These are phyloP conservation scores for Leptinotarsa peninsularis DNA, from an alignment of 2,888 invertebrate genomes.

Conservation along the genomic window DNA sequence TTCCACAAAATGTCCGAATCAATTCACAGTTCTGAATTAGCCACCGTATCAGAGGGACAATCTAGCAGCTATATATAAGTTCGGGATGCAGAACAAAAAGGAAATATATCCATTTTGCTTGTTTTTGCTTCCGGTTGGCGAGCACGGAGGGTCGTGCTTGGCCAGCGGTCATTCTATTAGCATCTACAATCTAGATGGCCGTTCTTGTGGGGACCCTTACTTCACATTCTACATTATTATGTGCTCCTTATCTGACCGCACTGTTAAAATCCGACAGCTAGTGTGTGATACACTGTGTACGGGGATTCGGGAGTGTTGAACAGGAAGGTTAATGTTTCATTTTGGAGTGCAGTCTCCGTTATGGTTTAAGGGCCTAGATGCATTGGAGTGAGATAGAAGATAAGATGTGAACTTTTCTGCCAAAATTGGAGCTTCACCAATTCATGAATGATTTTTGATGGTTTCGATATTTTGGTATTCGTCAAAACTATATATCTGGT, in stretches of 20 bases:
- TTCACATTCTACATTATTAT: conserved; percentile 63
- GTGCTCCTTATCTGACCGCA: conserved; percentile 56
- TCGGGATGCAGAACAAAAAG: conserved; percentile 61
- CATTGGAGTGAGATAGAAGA: too few species aligned
- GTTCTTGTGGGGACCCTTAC: conserved; percentile 64
- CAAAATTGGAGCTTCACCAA: too few species aligned
- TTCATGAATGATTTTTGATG: too few species aligned
- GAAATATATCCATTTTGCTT: conserved; percentile 67
- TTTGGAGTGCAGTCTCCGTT: not conserved
- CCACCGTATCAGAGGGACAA: conserved; percentile 59
- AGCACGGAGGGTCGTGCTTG: conserved; percentile 57
- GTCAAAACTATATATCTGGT: too few species aligned
- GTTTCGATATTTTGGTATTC: too few species aligned
- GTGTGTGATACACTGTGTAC: conserved; percentile 43
- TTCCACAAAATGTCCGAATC: conserved; percentile 60
- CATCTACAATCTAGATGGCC: conserved; percentile 68
- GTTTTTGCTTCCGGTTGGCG: conserved; percentile 65
- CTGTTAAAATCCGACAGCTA: conserved; percentile 52
- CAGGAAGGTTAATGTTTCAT: not conserved
- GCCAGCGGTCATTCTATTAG: conserved; percentile 68
- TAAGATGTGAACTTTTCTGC: too few species aligned
- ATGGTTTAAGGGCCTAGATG: too few species aligned
- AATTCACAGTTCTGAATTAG: conserved; percentile 62
- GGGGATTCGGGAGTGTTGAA: conserved; percentile 20
- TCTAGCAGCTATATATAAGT: conserved; percentile 62